Evolutionary conservation across 1,140 invertebrate species (phyloP).

Genomic region (Drosophila elegans): DNA sequence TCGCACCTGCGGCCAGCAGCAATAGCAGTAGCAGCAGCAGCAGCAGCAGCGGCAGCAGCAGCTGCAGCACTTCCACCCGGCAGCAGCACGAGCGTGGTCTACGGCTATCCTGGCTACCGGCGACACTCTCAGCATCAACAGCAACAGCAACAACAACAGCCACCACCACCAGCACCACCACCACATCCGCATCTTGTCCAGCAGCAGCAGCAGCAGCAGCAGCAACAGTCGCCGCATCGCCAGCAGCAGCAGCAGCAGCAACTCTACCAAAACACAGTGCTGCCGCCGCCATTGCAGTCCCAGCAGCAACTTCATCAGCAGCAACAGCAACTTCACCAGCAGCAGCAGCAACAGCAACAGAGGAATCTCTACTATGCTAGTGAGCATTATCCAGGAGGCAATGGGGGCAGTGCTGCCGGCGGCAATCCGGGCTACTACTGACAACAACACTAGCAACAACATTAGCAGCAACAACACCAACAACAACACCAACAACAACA

Average conservation of each 20-base stretch:
- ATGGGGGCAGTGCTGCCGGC: slow-evolving; percentile 4
- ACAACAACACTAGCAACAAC: slow-evolving; percentile 6
- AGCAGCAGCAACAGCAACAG: slow-evolving; percentile 42
- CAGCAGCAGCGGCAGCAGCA: slow-evolving; percentile 25
- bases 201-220: slow-evolving; percentile 33
- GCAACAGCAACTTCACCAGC: slow-evolving; percentile 17
- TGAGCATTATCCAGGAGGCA: slow-evolving; percentile 29
- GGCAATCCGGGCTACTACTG: slow-evolving; percentile 43
- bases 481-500: slow-evolving; percentile 10
- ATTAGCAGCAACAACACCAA: slow-evolving; percentile 26
- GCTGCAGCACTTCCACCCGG: slow-evolving; percentile 13
- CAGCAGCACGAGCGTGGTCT: slow-evolving; percentile 30
- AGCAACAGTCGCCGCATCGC: slow-evolving; percentile 25
- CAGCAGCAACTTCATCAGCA: slow-evolving; percentile 40
- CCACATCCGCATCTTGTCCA: slow-evolving; percentile 10
- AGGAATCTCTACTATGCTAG: slow-evolving; percentile 40
- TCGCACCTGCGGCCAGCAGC: slow-evolving; percentile 56
- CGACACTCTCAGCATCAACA: slow-evolving; percentile 39
- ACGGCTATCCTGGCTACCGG: slow-evolving; percentile 45
- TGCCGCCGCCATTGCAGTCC: slow-evolving; percentile 58
- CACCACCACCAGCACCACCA: background rate
- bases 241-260: slow-evolving; percentile 40
- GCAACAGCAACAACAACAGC: background rate
- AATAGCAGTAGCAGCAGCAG: slow-evolving; percentile 27
- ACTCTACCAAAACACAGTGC: slow-evolving; percentile 37